Evolutionary conservation across 2,797 vertebrate species (phyloP), one percentile per base, ranked within the genome.

Genomic region (Staurois parvus): DNA sequence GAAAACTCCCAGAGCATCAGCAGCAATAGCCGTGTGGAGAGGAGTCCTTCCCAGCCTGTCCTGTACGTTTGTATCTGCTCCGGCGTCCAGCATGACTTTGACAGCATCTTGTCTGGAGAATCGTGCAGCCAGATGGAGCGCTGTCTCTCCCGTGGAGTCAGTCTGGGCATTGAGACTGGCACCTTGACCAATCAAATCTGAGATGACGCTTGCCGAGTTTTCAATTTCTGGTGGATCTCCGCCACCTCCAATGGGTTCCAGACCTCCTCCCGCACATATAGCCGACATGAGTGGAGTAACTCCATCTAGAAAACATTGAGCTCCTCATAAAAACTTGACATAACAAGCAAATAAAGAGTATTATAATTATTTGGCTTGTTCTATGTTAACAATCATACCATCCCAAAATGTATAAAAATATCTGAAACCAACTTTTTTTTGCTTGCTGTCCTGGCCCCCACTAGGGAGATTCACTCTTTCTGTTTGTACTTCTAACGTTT

Each of bases 71-170:
- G 91, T 90, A 28, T 93, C 88, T 7, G 92, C 92, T 69, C 92
- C 93, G 30, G 91, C 88, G 8, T 91, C 90, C 1, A 94, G 88
- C 80, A 93, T 91, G 70, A 90, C 89, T 13, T 88, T 88, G 40
- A 90, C 89, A 29, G 92, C 90, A 0, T 90, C 90, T 73, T 90
- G 90, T 2, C 87, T 76, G 42, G 90, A 91, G 67, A 91, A 94
- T 15, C 92, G 85, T 26, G 92, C 92, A 15, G 92, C 93, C 15
- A 94, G 82, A 76, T 94, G 92, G n/a, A 94, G 88, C 2, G 91
- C 91, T 0, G 89, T 92, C 79, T 94, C 92, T 26, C 91, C 88
- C 0, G 76, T 85, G 56, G 48, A 67, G 3, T 87, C 87, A 2
- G 29, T 87, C 75, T 90, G 91, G 42, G 81, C 86, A 93, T 96